Percentiles rank a stretch among this genome's conserved stretches.
Conservation (phyloP, 2,888 invertebrate species). For the Frankliniella intonsa region DNA sequence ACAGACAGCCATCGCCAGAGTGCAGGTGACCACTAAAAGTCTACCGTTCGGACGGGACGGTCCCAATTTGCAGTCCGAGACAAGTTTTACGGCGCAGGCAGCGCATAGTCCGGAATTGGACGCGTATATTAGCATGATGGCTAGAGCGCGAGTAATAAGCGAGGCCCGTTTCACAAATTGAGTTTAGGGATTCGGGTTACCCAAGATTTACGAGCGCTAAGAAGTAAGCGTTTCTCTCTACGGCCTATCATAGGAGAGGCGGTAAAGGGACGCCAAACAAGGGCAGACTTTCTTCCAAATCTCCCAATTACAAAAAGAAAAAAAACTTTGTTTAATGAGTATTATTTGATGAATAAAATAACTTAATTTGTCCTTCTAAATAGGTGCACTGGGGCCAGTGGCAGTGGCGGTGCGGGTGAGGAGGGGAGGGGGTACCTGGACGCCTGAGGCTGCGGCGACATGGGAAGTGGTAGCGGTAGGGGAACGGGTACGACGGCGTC, state of each 20-base stretch:
- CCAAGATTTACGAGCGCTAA: neutral
- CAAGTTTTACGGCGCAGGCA: no score
- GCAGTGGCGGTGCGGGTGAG: neutral
- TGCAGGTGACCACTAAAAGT: slow-evolving; percentile 49
- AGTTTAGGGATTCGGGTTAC: no score
- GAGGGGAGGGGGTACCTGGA: slow-evolving; percentile 1
- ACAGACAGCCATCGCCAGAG: slow-evolving; percentile 37
- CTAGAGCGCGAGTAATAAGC: no score
- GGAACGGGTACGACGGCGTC: neutral
- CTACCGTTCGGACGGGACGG: slow-evolving; percentile 48
- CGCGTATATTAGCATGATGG: no score
- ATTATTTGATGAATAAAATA: no score
- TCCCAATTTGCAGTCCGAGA: no score
- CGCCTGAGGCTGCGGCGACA: slow-evolving; percentile 4
- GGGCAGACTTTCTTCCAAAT: no score
- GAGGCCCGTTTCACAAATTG: no score
- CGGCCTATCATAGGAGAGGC: neutral
- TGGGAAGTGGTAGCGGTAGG: slow-evolving; percentile 21
- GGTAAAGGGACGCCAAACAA: neutral
- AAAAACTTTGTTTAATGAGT: no score
- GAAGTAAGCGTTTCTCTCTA: neutral
- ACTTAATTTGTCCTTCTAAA: no score
- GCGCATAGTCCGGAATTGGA: no score
- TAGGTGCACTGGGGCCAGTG: no score
- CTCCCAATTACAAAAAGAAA: neutral